Evolutionary conservation across 2,113 vertebrate genomes (phyloP), one percentile per base, ranked within the genome.

Genomic region (Amazona vittata): DNA sequence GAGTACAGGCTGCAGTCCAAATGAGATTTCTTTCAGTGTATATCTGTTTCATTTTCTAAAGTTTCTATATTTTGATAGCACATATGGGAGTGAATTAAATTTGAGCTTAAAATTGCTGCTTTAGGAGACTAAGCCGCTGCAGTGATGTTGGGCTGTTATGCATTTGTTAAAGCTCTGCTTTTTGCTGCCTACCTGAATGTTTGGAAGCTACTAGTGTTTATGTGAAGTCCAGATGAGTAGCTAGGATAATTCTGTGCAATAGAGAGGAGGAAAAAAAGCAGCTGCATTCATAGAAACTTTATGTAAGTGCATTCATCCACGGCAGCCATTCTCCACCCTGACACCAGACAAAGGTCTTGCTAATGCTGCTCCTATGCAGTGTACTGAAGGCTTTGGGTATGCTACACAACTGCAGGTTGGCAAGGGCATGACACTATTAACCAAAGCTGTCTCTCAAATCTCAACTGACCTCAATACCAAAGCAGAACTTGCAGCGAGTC

Each of bases 371-470:
- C 84, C 85, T 70, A 10, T 10, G 57, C 69, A 41, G 44, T 25
- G 46, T 10, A 35, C 47, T 69, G 82, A 80, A 57, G 67, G 71
- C 68, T 94, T 70, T 91, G 93, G 83, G 63, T 68, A 77, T 0
- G 1, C 33, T 93, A 73, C 76, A 31, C 25, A 85, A 67, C 50
- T 39, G 35, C 78, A 44, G 65, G 52, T 18, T 96, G 94, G 89
- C 85, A 92, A 95, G 92, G 77, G 63, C 90, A n/a, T 12, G 83
- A 67, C 95, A 52, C 94, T 91, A 33, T 95, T 92, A 90, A 78
- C 94, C 91, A 94, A 35, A 67, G 89, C 53, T 90, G 86, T 86
- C 73, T 87, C 68, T 94, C 71, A 95, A 96, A 68, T 95, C 94
- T 94, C 87, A 71, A 13, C 89, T 89, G 94, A 94, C 86, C 96